Evolutionary conservation across 2,888 invertebrate genomes (phyloP), one percentile per base, ranked within the genome.

Genomic region (Harpalus rufipes): DNA sequence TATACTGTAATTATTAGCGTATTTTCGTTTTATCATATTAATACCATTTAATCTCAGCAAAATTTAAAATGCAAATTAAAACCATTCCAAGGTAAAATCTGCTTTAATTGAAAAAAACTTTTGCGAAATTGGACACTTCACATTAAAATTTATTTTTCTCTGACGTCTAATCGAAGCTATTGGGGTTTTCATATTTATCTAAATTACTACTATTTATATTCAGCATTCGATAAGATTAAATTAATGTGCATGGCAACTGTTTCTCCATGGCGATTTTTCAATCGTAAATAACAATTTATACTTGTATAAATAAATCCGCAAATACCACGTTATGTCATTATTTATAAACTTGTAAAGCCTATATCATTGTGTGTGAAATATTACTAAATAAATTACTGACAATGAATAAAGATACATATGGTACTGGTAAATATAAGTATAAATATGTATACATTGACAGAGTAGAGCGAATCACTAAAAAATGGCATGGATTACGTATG

Each of bases 61-160:
- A 79, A 79, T 79, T 79, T 79, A 39, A 79, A 79, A 79, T 79
- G 79, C 56, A 79, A 79, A 79, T 79, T 61, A 59, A 58, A 79
- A 39, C 32, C 68, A 68, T 41, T 68, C 39, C 68, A 68, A 68
- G 68, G 68, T 68, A 68, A 68, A 68, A 68, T 68, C 32, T 68
- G 68, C 32, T 68, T 68, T 68, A 68, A 68, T 68, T 68, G 68
- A 68, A 68, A 68, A 21, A 68, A 68, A 68, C 32, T 68, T 68
- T 68, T 39, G 68, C 39, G 32, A 68, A 68, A 68, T 68, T 63
- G 63, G 25, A 63, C 63, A 63, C 25, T n/a, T 39, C 65, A 32
- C 68, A 39, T 68, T 68, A 68, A 63, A 25, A 8, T 63, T 63
- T 63, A 63, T 25, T 63, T 63, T 18, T 25, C 10, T 10, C 14